Percentiles rank a stretch among this genome's conserved stretches.
phyloP scores from a whole-genome alignment of 2,888 invertebrate species.

The Venustoraphidia nigricollis region DNA sequence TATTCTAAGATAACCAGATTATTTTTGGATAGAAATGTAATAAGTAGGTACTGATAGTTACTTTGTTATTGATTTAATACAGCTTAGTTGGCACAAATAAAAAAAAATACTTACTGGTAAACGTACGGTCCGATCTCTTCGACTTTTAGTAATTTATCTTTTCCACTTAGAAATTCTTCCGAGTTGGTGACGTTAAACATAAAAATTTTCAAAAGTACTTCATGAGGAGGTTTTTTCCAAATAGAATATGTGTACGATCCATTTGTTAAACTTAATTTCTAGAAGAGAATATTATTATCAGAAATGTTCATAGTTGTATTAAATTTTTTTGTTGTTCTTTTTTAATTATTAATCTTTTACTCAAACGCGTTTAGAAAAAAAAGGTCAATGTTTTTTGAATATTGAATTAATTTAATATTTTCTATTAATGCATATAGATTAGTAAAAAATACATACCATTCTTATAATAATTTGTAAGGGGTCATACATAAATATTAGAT shows the following conservation, averaged over 20 bases:
- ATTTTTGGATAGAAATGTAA: no score
- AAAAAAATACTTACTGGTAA: slow-evolving; percentile 47
- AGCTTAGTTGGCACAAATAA: neutral
- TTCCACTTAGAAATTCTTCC: slow-evolving; percentile 46
- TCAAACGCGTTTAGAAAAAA: no score
- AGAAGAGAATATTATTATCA: slow-evolving; percentile 9
- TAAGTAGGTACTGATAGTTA: no score
- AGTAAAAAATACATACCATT: slow-evolving; percentile 16
- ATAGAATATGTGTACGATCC: slow-evolving; percentile 41
- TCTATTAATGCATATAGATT: neutral
- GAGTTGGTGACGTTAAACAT: slow-evolving; percentile 72
- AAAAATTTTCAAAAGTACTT: slow-evolving; percentile 47
- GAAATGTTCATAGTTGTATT: neutral
- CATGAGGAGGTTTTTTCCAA: slow-evolving; percentile 50
- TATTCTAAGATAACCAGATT: no score
- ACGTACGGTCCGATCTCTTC: slow-evolving; percentile 67
- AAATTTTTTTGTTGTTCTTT: neutral
- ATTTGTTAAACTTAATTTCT: slow-evolving; percentile 36
- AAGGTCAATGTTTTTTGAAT: no score
- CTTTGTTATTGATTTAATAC: no score
- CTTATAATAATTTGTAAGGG: slow-evolving; percentile 21
- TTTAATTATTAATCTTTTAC: neutral
- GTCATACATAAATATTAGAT: slow-evolving; percentile 21
- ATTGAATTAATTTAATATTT: no score
- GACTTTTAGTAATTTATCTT: slow-evolving; percentile 47